Base-by-base conservation (phyloP, 2,888 invertebrate genomes). In the Omphaloscelis lunosa region DNA sequence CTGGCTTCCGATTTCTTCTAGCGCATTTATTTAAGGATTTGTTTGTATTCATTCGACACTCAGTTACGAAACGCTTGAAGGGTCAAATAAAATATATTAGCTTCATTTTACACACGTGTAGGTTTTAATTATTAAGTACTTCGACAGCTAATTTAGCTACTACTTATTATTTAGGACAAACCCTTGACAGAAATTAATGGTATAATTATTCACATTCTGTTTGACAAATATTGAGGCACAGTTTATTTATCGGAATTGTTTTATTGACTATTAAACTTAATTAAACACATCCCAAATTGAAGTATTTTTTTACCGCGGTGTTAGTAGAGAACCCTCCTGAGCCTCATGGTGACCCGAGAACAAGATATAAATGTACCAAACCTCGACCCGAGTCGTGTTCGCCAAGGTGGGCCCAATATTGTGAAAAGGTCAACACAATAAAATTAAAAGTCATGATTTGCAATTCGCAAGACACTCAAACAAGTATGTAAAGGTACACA, bases 1-100 rank as follows among this genome's bases (percentile, higher is more conserved):
- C 68, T 77, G 80, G 79, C 76, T 79, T 80, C 70, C 68, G 68
- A 85, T 87, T 87, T 79, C 63, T 80, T 83, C 65, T 62, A 77
- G 58, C 68, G 75, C 63, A 76, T 80, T 82, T 83, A 65, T 69
- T 74, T 72, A 77, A 76, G 72, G 72, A 66, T 81, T 86, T 79
- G 76, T 84, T 84, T 81, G 76, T 20, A 59, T 77, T 79, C 61
- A 62, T 58, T 81, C 41, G 74, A 79, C 74, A 75, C 82, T 78
- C 1, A 62, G 67, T 63, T 67, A 51, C 68, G 63, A 72, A 77
- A 72, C 15, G 27, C 51, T 86, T 74, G 59, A 70, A 67, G 39
- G 23, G 45, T 23, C 71, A 73, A 39, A n/a, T 59, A 70, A 83
- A 77, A 27, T 27, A 45, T 76, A 67, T 73, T 34, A 48, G 68